These are phyloP conservation scores for Strigamia transsilvanica DNA, from an alignment of 2,888 invertebrate species.

Conservation along the genomic window DNA sequence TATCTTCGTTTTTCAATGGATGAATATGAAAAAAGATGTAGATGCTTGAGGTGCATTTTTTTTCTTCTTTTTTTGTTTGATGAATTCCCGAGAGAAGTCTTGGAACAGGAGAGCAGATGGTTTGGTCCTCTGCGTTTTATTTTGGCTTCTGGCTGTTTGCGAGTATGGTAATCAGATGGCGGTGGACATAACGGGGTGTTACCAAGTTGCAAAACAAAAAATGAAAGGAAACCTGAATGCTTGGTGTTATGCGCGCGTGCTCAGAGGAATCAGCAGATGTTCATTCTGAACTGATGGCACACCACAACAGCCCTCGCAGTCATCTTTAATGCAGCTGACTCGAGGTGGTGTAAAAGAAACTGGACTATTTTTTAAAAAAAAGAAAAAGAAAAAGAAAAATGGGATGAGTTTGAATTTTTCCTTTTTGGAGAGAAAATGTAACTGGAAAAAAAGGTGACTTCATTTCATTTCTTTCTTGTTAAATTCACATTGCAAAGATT, in stretches of 20 bases:
- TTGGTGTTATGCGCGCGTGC: conserved; percentile 28
- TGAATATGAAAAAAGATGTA: conserved; percentile 2
- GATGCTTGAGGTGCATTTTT: conserved; percentile 3
- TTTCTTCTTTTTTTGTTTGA: neutral
- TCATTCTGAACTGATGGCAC: conserved; percentile 48
- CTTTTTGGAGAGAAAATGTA: conserved; percentile 10
- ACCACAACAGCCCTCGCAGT: conserved; percentile 43
- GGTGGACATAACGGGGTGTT: conserved; percentile 43
- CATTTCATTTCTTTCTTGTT: conserved; percentile 48
- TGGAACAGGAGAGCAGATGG: conserved; percentile 17
- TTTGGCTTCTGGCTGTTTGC: conserved; percentile 29
- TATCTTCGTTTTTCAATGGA: neutral
- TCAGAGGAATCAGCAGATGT: conserved; percentile 43
- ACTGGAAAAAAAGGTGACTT: conserved; percentile 20
- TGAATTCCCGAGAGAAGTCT: conserved; percentile 18
- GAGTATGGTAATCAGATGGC: conserved; percentile 39
- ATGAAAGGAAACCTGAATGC: conserved; percentile 14
- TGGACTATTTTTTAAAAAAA: neutral
- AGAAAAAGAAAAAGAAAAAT: neutral
- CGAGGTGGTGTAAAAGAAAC: conserved; percentile 38
- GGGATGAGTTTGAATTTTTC: conserved; percentile 39
- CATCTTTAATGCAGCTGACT: conserved; percentile 49
- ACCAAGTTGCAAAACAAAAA: conserved; percentile 24
- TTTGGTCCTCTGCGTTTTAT: conserved; percentile 38
- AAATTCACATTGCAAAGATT: conserved; percentile 28